Percentiles rank a stretch among this genome's conserved stretches.
These are phyloP conservation scores for Discoglossus pictus DNA, from an alignment of 2,797 vertebrate genomes.

Conservation along the genomic window DNA sequence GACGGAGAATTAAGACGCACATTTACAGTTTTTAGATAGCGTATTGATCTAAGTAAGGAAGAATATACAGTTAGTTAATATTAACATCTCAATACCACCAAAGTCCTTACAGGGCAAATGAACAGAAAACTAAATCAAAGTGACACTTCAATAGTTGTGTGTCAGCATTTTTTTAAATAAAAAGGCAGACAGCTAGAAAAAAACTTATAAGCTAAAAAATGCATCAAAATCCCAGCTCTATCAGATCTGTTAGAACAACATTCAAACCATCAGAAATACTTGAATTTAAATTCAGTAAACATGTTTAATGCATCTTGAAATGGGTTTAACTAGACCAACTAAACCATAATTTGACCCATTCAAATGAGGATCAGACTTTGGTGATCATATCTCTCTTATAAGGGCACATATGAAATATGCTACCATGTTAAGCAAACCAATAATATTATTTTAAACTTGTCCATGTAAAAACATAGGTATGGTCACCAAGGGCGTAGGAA, in stretches of 20 bases:
- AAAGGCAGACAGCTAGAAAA: constrained; percentile 43
- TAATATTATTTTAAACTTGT: no score
- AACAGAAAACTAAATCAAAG: constrained; percentile 56
- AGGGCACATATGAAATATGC: no score
- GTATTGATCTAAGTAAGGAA: constrained; percentile 58
- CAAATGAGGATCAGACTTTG: no score
- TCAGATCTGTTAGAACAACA: neutral
- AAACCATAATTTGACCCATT: no score
- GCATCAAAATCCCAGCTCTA: neutral
- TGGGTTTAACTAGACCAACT: constrained; percentile 24
- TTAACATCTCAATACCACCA: constrained; percentile 30
- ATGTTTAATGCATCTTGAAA: constrained; percentile 31
- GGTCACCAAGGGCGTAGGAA: no score
- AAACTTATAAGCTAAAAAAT: constrained; percentile 29
- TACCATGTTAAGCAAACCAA: no score
- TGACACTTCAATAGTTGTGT: constrained; percentile 40
- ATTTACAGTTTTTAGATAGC: constrained; percentile 49
- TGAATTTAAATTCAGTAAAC: constrained; percentile 26
- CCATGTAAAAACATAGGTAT: no score
- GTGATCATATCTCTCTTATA: no score
- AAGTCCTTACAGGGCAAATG: constrained; percentile 48
- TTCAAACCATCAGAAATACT: neutral
- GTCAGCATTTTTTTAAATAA: constrained; percentile 51
- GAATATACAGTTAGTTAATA: constrained; percentile 54
- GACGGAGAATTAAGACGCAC: constrained; percentile 52